Percentiles rank a stretch among this genome's conserved stretches.
phyloP scores from a whole-genome alignment of 2,113 vertebrate genomes.

The Ptilorrhoa leucosticta region DNA sequence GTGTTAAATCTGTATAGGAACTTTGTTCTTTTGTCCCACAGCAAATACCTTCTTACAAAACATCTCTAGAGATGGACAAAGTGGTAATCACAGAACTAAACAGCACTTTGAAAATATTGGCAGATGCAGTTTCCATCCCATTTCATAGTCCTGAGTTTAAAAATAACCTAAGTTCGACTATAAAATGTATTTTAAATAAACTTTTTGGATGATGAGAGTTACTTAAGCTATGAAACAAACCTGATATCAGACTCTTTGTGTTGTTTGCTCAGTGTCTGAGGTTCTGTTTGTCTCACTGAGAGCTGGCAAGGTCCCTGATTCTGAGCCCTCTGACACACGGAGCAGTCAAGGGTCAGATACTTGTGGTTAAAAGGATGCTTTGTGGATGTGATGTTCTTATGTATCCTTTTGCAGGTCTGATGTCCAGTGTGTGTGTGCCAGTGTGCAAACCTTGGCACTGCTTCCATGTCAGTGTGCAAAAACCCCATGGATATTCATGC shows the following conservation, averaged over 20 bases:
- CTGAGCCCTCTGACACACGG: fast-evolving
- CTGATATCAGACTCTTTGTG: neutral
- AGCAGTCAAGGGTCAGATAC: neutral
- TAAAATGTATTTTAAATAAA: neutral
- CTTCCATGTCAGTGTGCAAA: neutral
- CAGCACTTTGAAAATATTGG: neutral
- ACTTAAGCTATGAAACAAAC: neutral
- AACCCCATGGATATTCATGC: neutral
- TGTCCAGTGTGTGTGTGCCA: neutral
- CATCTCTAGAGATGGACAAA: neutral
- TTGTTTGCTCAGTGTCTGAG: neutral
- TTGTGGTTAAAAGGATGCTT: neutral
- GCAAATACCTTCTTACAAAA: neutral
- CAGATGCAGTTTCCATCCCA: neutral
- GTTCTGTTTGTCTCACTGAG: neutral
- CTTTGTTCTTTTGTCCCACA: neutral
- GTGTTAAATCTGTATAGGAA: neutral
- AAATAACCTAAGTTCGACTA: neutral
- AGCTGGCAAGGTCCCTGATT: neutral
- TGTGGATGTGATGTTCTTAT: neutral
- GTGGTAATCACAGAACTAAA: neutral
- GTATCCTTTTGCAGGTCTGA: neutral
- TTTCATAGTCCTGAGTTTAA: neutral
- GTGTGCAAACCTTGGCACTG: neutral
- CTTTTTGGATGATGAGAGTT: neutral